Base-by-base conservation (phyloP, 1,140 invertebrate genomes). In the Tetragonula clypearis region DNA sequence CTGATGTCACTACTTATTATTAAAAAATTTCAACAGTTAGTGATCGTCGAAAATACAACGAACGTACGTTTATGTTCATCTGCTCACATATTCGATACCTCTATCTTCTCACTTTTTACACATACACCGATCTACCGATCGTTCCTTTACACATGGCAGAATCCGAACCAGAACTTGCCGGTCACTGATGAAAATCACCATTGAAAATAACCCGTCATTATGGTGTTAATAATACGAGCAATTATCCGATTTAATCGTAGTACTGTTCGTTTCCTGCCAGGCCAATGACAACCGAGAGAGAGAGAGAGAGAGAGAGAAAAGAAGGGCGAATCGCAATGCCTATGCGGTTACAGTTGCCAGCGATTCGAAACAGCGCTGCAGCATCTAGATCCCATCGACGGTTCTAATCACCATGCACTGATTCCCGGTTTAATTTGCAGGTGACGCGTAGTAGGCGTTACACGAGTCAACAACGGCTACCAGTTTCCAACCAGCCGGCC, bases 391-490 rank as follows among this genome's bases (percentile, higher is more conserved):
- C 82, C 90, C 92, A 92, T 93, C 90, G 90, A 89, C 92, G 41
- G 78, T 85, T 92, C 91, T 93, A 93, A 93, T 93, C 92, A 91
- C 86, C 87, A 89, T 78, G 92, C 91, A 91, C 91, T 93, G 92
- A 92, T 93, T 93, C 91, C 79, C 78, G 84, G 78, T 89, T 92
- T 92, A 93, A 93, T 92, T 92, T 84, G 82, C 76, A 82, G 84
- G 84, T 87, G 79, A 86, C 79, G 88, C 87, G 86, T 77, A 87
- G 81, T 84, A 88, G 85, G 88, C 83, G 88, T 78, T 87, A 77
- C 72, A 82, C 83, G 80, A 83, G 69, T 80, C 74, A 75, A 82
- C 84, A 60, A 72, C 87, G 72, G 82, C 88, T 90, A 84, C 89
- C 87, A 90, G 88, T 92, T 93, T 88, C 90, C 41, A 49, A 90